Evolutionary conservation across 2,797 vertebrate genomes (phyloP), one percentile per base, ranked within the genome.

Genomic region (Schizopygopsis malacanthus): DNA sequence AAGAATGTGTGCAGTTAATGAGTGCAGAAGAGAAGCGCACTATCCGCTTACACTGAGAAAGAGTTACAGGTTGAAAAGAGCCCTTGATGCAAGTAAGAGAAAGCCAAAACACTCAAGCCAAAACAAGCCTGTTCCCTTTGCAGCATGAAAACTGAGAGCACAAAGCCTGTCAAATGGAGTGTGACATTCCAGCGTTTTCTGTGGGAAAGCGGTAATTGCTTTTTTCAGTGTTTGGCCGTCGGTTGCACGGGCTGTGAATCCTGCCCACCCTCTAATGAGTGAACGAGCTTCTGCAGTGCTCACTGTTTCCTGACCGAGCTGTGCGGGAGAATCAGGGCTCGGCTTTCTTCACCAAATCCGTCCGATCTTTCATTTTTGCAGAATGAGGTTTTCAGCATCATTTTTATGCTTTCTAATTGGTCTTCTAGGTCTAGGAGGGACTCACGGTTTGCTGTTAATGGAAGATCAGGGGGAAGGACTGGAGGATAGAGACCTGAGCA

Each of bases 111-210:
- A 89, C 82, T 85, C 41, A 86, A 83, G 83, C 78, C 79, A 86
- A 89, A 89, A 89, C 82, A 89, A 86, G 79, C n/a, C 82, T 56
- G 77, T 84, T 79, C 33, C 79, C 79, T 86, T 86, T 87, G 83
- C 78, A 47, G 63, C 25, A 71, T 52, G 69, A 89, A 89, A 2
- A 81, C 79, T 39, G 80, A 79, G 83, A 82, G 52, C 79, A 84
- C 81, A 90, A 91, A 89, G 89, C 90, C 90, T 90, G 89, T 92
- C 85, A 91, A 92, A 92, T 90, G 90, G 87, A 89, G 90, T 89
- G 91, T 85, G 91, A 87, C 92, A 94, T 95, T 92, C 93, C 92
- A 92, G 85, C 87, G 82, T 90, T 93, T 94, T 94, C 92, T 90
- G 85, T 80, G 88, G 87, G 89, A 89, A 88, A 87, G 82, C 90